Conservation (phyloP, 2,888 invertebrate genomes). For the Netelia fuscicornis region DNA sequence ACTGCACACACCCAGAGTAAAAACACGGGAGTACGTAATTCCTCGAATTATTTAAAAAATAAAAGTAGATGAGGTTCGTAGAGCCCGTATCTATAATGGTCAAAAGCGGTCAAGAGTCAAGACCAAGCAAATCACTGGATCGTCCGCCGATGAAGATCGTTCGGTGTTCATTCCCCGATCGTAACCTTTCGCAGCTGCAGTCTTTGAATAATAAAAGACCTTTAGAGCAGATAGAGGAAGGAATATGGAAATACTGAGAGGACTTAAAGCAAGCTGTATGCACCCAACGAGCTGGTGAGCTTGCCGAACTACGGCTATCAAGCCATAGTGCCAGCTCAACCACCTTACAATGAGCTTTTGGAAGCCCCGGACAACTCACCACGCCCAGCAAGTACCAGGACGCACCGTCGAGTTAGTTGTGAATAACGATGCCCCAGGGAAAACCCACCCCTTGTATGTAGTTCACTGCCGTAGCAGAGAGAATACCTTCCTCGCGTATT, state of each 20-base stretch:
- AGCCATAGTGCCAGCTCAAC: background rate
- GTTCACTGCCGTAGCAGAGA: conserved; percentile 9
- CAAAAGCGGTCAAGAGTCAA: too few species aligned
- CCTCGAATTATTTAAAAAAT: too few species aligned
- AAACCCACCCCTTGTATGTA: conserved; percentile 70
- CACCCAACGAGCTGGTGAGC: conserved; percentile 13
- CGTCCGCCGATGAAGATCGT: background rate
- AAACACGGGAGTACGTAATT: too few species aligned
- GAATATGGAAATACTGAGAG: conserved; percentile 29
- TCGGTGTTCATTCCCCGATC: background rate
- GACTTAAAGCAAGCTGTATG: conserved; percentile 14
- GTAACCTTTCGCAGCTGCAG: background rate
- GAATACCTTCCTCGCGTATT: background rate
- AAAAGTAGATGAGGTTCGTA: too few species aligned
- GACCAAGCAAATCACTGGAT: background rate
- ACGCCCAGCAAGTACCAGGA: conserved; percentile 56
- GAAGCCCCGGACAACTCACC: conserved; percentile 53
- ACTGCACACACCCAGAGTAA: too few species aligned
- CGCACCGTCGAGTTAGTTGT: conserved; percentile 74
- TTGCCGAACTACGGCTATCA: background rate
- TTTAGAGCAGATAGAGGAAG: background rate
- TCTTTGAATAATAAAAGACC: conserved; percentile 30
- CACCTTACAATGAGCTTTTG: conserved; percentile 62
- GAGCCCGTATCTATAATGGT: too few species aligned
- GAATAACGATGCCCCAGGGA: conserved; percentile 79